Evolutionary conservation across 1,140 invertebrate genomes (phyloP).

Genomic region (Trichoplusia ni): DNA sequence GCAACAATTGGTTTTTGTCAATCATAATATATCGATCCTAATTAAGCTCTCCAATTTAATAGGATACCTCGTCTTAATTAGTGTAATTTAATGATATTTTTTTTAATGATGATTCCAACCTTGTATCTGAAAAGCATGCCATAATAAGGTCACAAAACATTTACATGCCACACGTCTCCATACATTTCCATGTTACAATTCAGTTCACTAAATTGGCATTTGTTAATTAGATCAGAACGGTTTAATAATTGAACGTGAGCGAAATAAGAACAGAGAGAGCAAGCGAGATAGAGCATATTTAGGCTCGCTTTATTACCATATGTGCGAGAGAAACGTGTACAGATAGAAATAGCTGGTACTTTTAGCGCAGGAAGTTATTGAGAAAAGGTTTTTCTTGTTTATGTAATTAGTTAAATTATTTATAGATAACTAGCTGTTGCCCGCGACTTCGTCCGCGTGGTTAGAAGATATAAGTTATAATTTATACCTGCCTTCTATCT

Average conservation of each 20-base stretch:
- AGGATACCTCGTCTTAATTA: too few relatives aligned
- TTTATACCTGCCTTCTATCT: too few relatives aligned
- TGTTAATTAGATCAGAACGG: constrained; percentile 58
- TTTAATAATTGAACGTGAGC: constrained; percentile 49
- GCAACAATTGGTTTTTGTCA: too few relatives aligned
- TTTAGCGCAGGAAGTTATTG: neutral
- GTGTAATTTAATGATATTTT: too few relatives aligned
- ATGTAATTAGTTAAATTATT: neutral
- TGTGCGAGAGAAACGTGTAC: constrained; percentile 23
- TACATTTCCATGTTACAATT: constrained; percentile 34
- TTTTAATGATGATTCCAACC: too few relatives aligned
- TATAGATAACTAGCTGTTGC: neutral
- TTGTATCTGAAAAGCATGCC: too few relatives aligned
- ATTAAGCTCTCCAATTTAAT: too few relatives aligned
- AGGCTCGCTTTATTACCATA: neutral
- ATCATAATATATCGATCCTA: too few relatives aligned
- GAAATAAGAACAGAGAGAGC: constrained; percentile 14
- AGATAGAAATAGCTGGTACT: neutral
- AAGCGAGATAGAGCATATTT: constrained; percentile 6
- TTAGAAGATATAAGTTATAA: too few relatives aligned
- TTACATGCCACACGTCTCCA: constrained; percentile 27
- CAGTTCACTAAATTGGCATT: constrained; percentile 55
- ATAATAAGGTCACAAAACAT: neutral
- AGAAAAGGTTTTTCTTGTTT: constrained; percentile 11
- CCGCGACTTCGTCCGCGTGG: too few relatives aligned